phyloP scores from a whole-genome alignment of 2,797 vertebrate genomes.

The Pelodytes ibericus region DNA sequence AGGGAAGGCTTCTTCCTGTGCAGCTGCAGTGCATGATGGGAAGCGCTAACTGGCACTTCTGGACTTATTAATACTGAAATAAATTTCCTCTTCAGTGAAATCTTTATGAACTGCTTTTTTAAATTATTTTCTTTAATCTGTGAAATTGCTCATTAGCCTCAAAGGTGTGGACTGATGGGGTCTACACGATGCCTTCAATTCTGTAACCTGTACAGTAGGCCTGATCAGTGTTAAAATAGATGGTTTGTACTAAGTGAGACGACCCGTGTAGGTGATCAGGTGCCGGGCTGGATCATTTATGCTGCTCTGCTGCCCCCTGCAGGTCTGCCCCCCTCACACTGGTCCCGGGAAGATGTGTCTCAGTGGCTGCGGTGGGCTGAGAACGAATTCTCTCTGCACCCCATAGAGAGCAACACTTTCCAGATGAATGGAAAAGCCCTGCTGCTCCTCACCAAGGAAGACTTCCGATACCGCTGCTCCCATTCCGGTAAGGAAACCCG shows the following conservation, averaged over 20 bases:
- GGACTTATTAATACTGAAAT: no score
- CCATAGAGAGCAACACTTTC: constrained; percentile 90
- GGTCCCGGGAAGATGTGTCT: constrained; percentile 92
- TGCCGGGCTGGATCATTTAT: not conserved
- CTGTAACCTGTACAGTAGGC: no score
- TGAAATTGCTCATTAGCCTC: no score
- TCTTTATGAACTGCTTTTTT: no score
- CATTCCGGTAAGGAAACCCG: constrained; percentile 86
- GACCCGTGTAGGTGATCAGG: no score
- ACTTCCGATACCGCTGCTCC: constrained; percentile 94
- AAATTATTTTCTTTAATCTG: no score
- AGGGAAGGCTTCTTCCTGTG: constrained; percentile 88
- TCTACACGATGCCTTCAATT: no score
- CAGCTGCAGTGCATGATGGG: constrained; percentile 75
- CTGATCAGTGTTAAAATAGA: no score
- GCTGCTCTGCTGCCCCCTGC: constrained; percentile 42
- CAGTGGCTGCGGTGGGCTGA: constrained; percentile 97
- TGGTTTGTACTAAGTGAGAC: no score
- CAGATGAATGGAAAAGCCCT: constrained; percentile 98
- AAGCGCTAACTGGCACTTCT: constrained; percentile 67
- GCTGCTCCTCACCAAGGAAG: constrained; percentile 97
- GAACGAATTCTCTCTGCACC: constrained; percentile 90
- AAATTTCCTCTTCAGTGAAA: no score
- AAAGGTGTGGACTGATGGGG: no score
- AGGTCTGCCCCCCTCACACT: constrained; percentile 92